These are phyloP conservation scores for Sipha maydis DNA, from an alignment of 2,888 invertebrate genomes.

Conservation along the genomic window DNA sequence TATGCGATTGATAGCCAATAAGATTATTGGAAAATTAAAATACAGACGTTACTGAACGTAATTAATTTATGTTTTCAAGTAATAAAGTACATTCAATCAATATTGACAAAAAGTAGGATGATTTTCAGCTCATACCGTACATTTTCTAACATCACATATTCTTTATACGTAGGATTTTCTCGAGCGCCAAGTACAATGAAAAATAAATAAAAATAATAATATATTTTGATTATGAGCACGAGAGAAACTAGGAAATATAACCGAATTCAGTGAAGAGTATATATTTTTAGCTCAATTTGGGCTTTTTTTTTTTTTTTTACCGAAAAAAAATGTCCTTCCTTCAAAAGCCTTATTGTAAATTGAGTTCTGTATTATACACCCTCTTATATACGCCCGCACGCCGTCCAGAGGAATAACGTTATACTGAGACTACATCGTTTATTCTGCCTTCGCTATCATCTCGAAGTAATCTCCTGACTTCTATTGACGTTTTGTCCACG, in stretches of 20 bases:
- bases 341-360: constrained; percentile 61
- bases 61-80: neutral
- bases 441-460: neutral
- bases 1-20: too few species aligned
- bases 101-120: neutral
- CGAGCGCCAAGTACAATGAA: neutral
- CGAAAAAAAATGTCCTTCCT: neutral
- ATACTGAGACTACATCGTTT: constrained; percentile 35
- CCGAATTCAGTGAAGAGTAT: constrained; percentile 45
- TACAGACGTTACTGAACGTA: neutral
- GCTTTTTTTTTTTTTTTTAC: constrained; percentile 31
- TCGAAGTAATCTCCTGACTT: constrained; percentile 33
- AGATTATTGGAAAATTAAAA: neutral
- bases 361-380: constrained; percentile 57
- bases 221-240: constrained; percentile 39
- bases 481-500: constrained; percentile 38
- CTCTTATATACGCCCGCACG: constrained; percentile 40
- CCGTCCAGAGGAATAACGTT: constrained; percentile 48
- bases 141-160: neutral
- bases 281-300: constrained; percentile 54
- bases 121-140: neutral
- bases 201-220: constrained; percentile 4
- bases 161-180: neutral
- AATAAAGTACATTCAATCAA: neutral
- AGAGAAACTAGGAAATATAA: constrained; percentile 52